phyloP scores from a whole-genome alignment of 2,797 vertebrate genomes.

The Esox masquinongy region DNA sequence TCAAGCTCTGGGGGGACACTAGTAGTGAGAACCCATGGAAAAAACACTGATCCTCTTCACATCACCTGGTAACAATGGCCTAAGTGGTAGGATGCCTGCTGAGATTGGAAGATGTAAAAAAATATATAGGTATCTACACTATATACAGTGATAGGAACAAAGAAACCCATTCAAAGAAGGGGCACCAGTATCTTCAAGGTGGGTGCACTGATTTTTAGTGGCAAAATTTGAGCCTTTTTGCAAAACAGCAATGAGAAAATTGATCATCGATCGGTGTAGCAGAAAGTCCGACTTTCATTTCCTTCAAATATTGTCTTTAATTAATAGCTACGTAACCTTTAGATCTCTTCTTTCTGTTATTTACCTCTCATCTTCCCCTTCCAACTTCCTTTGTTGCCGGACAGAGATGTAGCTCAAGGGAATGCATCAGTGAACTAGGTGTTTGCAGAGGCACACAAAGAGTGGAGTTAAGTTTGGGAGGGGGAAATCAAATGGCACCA shows the following conservation, averaged over 20 bases:
- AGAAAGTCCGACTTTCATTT: neutral
- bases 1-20: too few species aligned
- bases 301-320: constrained; percentile 7
- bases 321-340: constrained; percentile 7
- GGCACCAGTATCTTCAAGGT: neutral
- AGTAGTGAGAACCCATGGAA: too few species aligned
- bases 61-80: too few species aligned
- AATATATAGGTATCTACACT: too few species aligned
- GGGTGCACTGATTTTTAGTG: neutral
- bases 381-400: neutral
- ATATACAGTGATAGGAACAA: too few species aligned
- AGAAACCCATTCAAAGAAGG: too few species aligned
- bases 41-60: too few species aligned
- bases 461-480: neutral
- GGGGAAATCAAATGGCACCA: too few species aligned
- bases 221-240: neutral
- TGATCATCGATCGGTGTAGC: constrained; percentile 13
- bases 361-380: neutral
- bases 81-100: too few species aligned
- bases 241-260: neutral
- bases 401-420: neutral
- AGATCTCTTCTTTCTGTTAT: neutral
- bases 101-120: too few species aligned
- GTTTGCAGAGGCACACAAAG: neutral
- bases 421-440: neutral